phyloP scores from a whole-genome alignment of 2,113 vertebrate species.

The Sinosuthora webbiana region DNA sequence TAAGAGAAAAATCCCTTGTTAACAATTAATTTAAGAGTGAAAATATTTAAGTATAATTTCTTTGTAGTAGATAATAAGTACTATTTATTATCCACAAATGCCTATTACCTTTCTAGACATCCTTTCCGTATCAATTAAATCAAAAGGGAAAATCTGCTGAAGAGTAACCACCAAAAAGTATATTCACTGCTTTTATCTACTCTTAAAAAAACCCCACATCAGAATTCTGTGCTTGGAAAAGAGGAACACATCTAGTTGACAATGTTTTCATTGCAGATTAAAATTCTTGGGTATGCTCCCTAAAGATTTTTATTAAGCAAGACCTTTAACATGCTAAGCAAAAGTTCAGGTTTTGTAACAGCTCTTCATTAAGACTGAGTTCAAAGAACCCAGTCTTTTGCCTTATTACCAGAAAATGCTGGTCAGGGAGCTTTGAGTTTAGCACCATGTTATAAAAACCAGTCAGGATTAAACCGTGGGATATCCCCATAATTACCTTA shows the following conservation, averaged over 20 bases:
- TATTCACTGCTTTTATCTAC: background rate
- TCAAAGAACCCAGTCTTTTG: constrained; percentile 12
- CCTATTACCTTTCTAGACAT: background rate
- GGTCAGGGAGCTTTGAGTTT: background rate
- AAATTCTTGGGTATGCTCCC: background rate
- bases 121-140: background rate
- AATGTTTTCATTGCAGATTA: background rate
- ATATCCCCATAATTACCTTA: background rate
- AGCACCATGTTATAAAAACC: constrained; percentile 7
- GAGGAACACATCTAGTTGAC: background rate
- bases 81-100: background rate
- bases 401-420: background rate
- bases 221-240: background rate
- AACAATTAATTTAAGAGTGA: background rate
- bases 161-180: background rate
- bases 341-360: constrained; percentile 15
- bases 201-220: background rate
- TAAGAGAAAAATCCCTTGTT: background rate
- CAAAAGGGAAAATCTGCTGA: background rate
- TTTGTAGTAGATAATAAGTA: background rate
- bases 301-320: constrained; percentile 12
- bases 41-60: background rate
- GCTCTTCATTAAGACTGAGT: background rate
- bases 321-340: background rate
- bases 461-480: background rate